Evolutionary conservation across 2,797 vertebrate genomes (phyloP), one percentile per base, ranked within the genome.

Genomic region (Tokudaia muenninki): DNA sequence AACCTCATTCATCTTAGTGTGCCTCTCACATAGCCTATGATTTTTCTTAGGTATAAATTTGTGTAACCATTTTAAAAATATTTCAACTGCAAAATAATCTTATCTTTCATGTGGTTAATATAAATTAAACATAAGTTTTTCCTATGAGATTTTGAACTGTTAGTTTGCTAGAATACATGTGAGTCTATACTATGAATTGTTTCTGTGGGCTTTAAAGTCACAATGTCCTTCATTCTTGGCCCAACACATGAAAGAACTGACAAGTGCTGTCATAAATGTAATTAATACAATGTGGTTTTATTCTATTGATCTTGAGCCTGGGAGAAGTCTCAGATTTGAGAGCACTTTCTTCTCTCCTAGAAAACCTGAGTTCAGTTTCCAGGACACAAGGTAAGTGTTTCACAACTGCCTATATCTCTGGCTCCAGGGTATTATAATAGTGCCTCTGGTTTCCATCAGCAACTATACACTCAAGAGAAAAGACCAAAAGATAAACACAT

Each of bases 41-140:
- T 26, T 96, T 90, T 92, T 12, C 29, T 84, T 94, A 22, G 3
- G 50, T 92, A 3, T 82, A 92, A 94, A 91, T 92, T 41, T 82
- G 21, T 78, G 41, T 88, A 87, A 52, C 12, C n/a, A 87, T 26
- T 26, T 52, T n/a, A 78, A 91, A 79, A 57, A 29, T 1, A 57
- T 86, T 95, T 91, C 55, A 8, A 37, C 24, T 21, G 9, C 82
- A 72, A 80, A 72, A 79, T 83, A 87, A 75, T 31, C 4, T 82
- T 87, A n/a, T 61, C 24, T 34, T 29, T 19, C 22, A 41, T 17
- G n/a, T 3, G 24, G 61, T 80, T 83, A 92, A 90, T 72, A 24
- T 17, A 74, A 90, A 11, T 91, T 77, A 83, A 96, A 9, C 16
- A 12, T 80, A 4, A 61, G 63, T 50, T 70, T 94, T 90, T 22